Base-by-base conservation (phyloP, 2,113 vertebrate species). In the Paralichthys olivaceus region DNA sequence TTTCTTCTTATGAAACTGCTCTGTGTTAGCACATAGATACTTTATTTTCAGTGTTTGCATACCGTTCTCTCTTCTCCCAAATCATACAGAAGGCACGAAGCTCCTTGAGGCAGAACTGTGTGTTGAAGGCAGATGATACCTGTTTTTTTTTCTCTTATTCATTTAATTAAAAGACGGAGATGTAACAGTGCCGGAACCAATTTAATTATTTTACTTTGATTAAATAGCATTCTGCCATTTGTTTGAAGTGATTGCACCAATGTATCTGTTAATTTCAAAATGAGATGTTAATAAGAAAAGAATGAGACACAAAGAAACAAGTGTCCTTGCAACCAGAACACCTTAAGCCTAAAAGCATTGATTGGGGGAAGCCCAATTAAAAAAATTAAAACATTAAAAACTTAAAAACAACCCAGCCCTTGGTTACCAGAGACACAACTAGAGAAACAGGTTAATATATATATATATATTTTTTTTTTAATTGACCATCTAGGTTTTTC, bases 41-140 rank as follows among this genome's bases (percentile, higher is more conserved):
- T 59, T 62, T 13, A 65, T 22, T 37, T 64, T 59, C 59, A 53
- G 68, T 14, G 53, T 55, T 23, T 72, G 57, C 55, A 29, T 49
- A 22, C 5, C 20, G 47, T 56, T 64, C 22, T 23, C 11, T 49
- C 6, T 56, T 20, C 53, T 20, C 32, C 8, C 19, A 20, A 19
- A 49, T 49, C 47, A 20, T 43, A 15, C 40, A 43, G 40, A 12
- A 49, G 47, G 47, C 47, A 20, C 11, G 4, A 7, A 20, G 47
- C 47, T 49, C 5, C 47, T 20, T 20, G 7, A 20, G 47, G 5
- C 47, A 19, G 47, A 49, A 20, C 17, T 49, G 22, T 19, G 14
- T 28, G 19, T 20, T 40, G 43, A 43, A 68, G 13, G 47, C 47
- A 68, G 32, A 57, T 51, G 43, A 22, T 12, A 6, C 9, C 0